Percentiles rank a stretch among this genome's conserved stretches.
Evolutionary conservation across 2,888 invertebrate species (phyloP).

Genomic region (Meta bourneti): DNA sequence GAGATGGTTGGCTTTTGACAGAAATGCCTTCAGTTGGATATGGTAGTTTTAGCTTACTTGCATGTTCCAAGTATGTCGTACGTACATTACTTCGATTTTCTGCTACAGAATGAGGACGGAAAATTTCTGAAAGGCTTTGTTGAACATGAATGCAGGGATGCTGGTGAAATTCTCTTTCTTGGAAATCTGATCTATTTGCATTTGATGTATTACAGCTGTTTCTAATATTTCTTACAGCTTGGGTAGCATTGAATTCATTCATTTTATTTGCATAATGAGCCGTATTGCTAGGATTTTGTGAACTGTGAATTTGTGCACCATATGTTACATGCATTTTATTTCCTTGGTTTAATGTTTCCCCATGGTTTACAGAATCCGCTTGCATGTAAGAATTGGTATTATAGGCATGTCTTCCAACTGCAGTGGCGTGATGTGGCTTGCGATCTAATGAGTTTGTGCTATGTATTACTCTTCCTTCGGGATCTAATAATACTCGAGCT

Average conservation of each 20-base stretch:
- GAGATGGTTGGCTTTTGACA: neutral
- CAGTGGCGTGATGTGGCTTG: neutral
- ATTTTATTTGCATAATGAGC: neutral
- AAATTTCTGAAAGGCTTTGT: neutral
- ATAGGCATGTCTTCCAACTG: neutral
- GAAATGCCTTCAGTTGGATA: neutral
- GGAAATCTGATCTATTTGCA: neutral
- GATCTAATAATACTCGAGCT: slow-evolving; percentile 84
- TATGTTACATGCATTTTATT: neutral
- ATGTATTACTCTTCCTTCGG: slow-evolving; percentile 92
- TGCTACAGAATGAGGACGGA: neutral
- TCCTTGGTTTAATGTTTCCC: neutral
- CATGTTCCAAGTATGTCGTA: neutral
- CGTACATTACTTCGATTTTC: neutral
- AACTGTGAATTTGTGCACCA: neutral
- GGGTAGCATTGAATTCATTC: neutral
- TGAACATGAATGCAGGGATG: neutral
- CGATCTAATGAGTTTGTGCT: slow-evolving; percentile 83
- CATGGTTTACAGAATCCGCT: neutral
- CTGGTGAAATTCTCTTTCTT: neutral
- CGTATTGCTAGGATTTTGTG: neutral
- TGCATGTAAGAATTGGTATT: neutral
- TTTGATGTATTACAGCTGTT: neutral
- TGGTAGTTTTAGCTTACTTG: neutral
- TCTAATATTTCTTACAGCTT: neutral